Base-by-base conservation (phyloP, 2,888 invertebrate genomes). In the Pasiphila rectangulata region DNA sequence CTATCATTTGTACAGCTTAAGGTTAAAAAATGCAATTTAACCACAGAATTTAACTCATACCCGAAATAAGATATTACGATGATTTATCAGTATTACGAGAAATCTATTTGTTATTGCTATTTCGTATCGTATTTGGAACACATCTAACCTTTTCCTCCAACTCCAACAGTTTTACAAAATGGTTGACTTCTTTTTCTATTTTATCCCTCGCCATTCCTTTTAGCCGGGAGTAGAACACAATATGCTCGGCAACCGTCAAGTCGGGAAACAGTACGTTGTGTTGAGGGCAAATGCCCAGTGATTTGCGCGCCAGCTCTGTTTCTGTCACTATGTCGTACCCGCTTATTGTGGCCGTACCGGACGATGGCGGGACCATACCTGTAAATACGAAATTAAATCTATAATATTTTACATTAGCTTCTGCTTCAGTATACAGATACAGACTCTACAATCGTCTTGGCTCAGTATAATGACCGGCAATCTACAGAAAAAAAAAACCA, bases 211-310 rank as follows among this genome's bases (percentile, higher is more conserved):
- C 68, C 2, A 93, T 78, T 1, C 94, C 93, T 77, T 94, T 94
- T 59, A 96, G 82, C 61, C 92, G 91, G 47, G 94, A 93, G 70
- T 94, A 97, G 83, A 97, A 96, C 50, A 92, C 89, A 30, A 97
- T 90, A 75, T 97, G 96, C 75, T 97, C 96, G 9, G 91, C 90
- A 1, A 96, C 96, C 0, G 95, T 96, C 42, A 97, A 84, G 55
- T 94, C 94, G 24, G 95, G 94, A 75, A 96, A 96, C 13, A 97
- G 87, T 2, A 96, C 93, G 81, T 97, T 95, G 74, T 96, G 95
- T 68, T 97, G 96, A 0, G 96, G 96, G 81, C 95, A 96, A 10
- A 95, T 89, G 1, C 96, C 96, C 19, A 96, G 82, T 20, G 94
- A 94, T 56, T 89, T 88, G 9, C 95, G 90, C 0, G 95, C 94